Evolutionary conservation across 2,113 vertebrate genomes (phyloP).

Genomic region (Anguilla rostrata): DNA sequence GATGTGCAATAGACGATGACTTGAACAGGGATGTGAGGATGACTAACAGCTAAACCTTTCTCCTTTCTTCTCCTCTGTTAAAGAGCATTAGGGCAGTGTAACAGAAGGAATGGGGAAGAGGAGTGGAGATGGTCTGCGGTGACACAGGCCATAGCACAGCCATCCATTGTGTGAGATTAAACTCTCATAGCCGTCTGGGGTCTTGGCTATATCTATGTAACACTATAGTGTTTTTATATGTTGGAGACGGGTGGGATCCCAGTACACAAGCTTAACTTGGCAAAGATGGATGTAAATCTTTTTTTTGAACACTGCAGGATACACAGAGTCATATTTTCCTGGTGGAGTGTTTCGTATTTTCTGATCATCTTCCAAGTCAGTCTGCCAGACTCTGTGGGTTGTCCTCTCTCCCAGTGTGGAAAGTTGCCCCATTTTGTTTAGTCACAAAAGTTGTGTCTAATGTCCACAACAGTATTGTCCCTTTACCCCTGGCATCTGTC

Average conservation of each 20-base stretch:
- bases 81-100: not conserved
- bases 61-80: not conserved
- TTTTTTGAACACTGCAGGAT: not conserved
- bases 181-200: not conserved
- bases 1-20: not conserved
- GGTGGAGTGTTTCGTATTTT: not conserved
- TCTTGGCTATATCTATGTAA: not conserved
- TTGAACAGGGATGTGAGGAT: not conserved
- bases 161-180: constrained; percentile 10
- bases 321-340: constrained; percentile 14
- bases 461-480: not conserved
- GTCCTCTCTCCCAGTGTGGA: not conserved
- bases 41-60: not conserved
- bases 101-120: not conserved
- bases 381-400: not conserved
- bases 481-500: not conserved
- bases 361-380: constrained; percentile 17
- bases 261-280: constrained; percentile 1
- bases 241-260: not conserved
- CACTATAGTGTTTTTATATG: constrained; percentile 8
- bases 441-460: not conserved
- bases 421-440: not conserved
- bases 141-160: not conserved
- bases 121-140: not conserved
- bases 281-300: constrained; percentile 12